Conservation (phyloP, 2,797 vertebrate species). For the Trachops cirrhosus region DNA sequence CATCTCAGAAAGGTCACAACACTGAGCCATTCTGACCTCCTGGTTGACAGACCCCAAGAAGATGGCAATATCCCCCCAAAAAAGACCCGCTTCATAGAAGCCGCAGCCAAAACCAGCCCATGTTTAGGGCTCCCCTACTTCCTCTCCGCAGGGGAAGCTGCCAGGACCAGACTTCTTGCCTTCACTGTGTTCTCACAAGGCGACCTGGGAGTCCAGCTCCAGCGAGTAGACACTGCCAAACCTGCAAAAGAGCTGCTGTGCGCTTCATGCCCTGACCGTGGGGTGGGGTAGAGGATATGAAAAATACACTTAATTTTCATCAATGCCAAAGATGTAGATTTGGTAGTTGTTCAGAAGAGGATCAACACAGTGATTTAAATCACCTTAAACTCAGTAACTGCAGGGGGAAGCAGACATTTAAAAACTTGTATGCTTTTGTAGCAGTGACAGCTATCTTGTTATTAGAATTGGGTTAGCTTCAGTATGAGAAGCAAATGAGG, state of each 20-base stretch:
- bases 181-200: background rate
- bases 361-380: slow-evolving; percentile 46
- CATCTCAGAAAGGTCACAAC: slow-evolving; percentile 4
- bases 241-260: background rate
- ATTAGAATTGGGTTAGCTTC: slow-evolving; percentile 12
- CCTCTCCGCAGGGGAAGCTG: slow-evolving; percentile 10
- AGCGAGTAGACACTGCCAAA: background rate
- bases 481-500: slow-evolving; percentile 5
- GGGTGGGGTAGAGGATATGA: slow-evolving; percentile 20
- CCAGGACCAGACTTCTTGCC: background rate
- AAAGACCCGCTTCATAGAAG: slow-evolving; percentile 26
- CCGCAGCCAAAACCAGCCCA: background rate
- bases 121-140: slow-evolving; percentile 15
- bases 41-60: slow-evolving; percentile 13
- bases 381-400: slow-evolving; percentile 39
- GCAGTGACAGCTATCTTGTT: background rate
- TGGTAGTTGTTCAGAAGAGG: slow-evolving; percentile 22
- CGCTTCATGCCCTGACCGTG: background rate
- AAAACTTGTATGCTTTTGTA: slow-evolving; percentile 35
- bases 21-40: slow-evolving; percentile 1
- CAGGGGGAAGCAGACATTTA: slow-evolving; percentile 32
- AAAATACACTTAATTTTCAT: slow-evolving; percentile 31
- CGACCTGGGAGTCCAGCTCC: background rate
- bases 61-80: background rate
- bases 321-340: slow-evolving; percentile 25